These are phyloP conservation scores for Odontamblyopus lacepedii DNA, from an alignment of 2,797 vertebrate genomes.

Conservation along the genomic window DNA sequence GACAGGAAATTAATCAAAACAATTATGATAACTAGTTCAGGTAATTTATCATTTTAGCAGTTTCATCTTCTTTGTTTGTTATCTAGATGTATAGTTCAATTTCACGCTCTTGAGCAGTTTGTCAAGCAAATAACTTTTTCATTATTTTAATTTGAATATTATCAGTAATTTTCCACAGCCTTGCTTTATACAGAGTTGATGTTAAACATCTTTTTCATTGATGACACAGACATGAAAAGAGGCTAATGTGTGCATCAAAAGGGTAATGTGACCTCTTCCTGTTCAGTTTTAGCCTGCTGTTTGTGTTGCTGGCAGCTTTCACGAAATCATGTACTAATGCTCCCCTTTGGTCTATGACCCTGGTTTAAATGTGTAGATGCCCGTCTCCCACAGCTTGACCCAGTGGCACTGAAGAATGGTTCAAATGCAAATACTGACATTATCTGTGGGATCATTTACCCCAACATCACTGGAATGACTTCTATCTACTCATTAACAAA, in stretches of 20 bases:
- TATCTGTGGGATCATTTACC: no score
- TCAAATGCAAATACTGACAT: background rate
- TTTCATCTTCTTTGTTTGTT: constrained; percentile 13
- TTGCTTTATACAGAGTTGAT: background rate
- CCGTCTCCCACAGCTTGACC: background rate
- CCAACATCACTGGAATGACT: no score
- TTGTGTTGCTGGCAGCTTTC: background rate
- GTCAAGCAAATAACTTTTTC: constrained; percentile 2
- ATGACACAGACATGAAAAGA: background rate
- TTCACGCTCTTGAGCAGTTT: constrained; percentile 15
- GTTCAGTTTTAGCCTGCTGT: background rate
- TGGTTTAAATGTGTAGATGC: no score
- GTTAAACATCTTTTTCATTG: constrained; percentile 1
- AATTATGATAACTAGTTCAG: constrained; percentile 16
- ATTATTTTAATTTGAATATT: constrained; percentile 8
- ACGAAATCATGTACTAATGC: background rate
- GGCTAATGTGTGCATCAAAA: background rate
- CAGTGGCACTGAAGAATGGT: background rate
- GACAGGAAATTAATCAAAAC: constrained; percentile 13
- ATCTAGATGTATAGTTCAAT: constrained; percentile 14
- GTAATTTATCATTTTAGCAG: constrained; percentile 12
- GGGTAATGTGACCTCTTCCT: background rate
- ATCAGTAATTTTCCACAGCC: constrained; percentile 3
- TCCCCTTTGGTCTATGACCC: background rate
- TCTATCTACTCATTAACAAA: background rate